Evolutionary conservation across 2,888 invertebrate species (phyloP).

Genomic region (Habroteleia sp.): DNA sequence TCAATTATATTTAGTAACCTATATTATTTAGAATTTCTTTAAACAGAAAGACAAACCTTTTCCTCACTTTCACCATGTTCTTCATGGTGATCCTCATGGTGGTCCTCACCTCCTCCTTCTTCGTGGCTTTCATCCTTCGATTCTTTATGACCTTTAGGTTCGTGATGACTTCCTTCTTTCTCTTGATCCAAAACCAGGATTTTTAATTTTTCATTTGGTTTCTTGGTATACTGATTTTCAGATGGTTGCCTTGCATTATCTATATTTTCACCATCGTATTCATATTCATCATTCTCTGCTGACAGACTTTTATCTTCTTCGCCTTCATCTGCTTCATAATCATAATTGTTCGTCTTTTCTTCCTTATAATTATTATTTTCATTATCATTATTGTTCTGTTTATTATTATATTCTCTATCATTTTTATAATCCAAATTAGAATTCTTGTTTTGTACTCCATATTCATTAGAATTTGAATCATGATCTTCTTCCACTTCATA

Average conservation of each 20-base stretch:
- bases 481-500: too few species aligned
- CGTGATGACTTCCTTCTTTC: constrained; percentile 57
- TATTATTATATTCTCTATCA: constrained; percentile 39
- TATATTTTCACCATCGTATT: constrained; percentile 17
- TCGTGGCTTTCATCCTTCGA: constrained; percentile 65
- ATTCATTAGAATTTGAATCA: background rate
- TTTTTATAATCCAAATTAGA: background rate
- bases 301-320: background rate
- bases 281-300: background rate
- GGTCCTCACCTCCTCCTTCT: constrained; percentile 74
- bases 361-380: background rate
- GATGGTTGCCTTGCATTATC: constrained; percentile 23
- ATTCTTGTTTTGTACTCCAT: constrained; percentile 2
- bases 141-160: constrained; percentile 26
- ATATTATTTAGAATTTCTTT: too few species aligned
- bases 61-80: constrained; percentile 75
- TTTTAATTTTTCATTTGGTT: background rate
- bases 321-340: constrained; percentile 2
- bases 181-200: constrained; percentile 26
- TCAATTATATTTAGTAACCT: constrained; percentile 14
- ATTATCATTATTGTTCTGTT: constrained; percentile 22
- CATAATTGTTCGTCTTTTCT: constrained; percentile 4
- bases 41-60: constrained; percentile 67
- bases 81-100: constrained; percentile 74
- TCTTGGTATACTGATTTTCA: constrained; percentile 9